Evolutionary conservation across 2,113 vertebrate genomes (phyloP).

Genomic region (Erythrocercus mccallii): DNA sequence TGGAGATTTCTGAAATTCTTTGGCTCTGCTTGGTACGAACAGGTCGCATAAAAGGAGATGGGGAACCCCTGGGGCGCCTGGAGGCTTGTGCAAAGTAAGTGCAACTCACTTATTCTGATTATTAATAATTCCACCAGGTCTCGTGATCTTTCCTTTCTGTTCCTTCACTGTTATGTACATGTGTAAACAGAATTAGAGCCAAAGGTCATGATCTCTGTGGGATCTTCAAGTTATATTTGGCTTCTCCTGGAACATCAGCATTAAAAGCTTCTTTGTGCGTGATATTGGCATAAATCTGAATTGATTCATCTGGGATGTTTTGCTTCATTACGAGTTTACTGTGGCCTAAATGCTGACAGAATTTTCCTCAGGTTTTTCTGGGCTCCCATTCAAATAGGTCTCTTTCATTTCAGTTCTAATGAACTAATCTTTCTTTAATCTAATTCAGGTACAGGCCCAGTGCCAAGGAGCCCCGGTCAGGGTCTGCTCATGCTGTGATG

Average conservation of each 20-base stretch:
- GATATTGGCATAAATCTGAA: not conserved
- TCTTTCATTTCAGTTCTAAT: not conserved
- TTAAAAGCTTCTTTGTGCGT: not conserved
- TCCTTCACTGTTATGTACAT: not conserved
- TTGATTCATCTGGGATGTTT: not conserved
- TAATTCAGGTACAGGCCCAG: constrained; percentile 79
- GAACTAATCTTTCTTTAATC: not conserved
- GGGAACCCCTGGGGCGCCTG: constrained; percentile 62
- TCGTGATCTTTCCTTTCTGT: not conserved
- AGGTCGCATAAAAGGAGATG: not conserved
- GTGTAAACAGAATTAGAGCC: not conserved
- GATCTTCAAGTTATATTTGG: not conserved
- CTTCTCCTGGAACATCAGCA: not conserved
- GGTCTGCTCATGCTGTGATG: constrained; percentile 84
- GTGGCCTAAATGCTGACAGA: not conserved
- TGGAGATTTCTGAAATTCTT: not conserved
- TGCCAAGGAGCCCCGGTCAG: constrained; percentile 54
- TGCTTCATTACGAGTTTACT: not conserved
- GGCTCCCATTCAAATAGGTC: not conserved
- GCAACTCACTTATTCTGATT: not conserved
- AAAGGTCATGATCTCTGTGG: not conserved
- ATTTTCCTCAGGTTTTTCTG: not conserved
- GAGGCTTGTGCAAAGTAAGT: constrained; percentile 89
- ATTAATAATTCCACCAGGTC: not conserved
- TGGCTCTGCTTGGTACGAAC: not conserved